These are phyloP conservation scores for Glossophaga mutica DNA, from an alignment of 2,797 vertebrate genomes.

Conservation along the genomic window DNA sequence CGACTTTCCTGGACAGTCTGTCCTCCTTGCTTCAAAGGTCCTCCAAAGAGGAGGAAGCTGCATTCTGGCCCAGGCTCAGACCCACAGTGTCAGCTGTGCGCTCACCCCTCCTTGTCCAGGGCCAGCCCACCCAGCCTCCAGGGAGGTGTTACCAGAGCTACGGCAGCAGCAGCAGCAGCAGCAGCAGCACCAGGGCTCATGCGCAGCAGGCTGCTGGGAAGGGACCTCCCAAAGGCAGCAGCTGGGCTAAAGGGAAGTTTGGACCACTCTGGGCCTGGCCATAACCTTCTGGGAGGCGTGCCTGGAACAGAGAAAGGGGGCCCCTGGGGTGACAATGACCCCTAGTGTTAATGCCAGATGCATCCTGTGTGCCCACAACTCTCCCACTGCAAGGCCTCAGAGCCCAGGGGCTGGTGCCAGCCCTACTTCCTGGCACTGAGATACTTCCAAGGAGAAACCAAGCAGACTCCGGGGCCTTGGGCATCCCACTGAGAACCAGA, in stretches of 20 bases:
- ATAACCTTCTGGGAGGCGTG: neutral
- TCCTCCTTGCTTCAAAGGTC: neutral
- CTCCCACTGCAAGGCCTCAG: neutral
- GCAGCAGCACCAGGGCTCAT: neutral
- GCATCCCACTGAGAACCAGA: neutral
- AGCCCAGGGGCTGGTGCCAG: neutral
- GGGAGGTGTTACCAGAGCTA: neutral
- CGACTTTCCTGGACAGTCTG: neutral
- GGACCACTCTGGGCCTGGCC: neutral
- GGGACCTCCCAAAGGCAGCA: neutral
- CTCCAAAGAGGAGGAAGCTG: neutral
- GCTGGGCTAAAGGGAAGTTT: neutral
- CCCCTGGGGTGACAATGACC: neutral
- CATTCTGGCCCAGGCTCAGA: neutral
- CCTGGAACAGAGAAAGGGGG: neutral
- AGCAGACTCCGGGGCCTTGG: neutral
- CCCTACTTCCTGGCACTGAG: neutral
- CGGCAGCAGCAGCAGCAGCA: too few species aligned
- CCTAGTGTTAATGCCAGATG: neutral
- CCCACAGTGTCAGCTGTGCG: rapidly evolving
- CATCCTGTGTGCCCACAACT: neutral
- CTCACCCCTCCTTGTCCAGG: neutral
- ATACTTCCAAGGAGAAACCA: neutral
- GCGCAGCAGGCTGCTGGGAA: neutral
- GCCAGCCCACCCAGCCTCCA: neutral